A percentile compares a stretch with the other conserved stretches of the same genome.
Evolutionary conservation across 2,888 invertebrate species (phyloP).

Genomic region (Scaptomyza reducta): DNA sequence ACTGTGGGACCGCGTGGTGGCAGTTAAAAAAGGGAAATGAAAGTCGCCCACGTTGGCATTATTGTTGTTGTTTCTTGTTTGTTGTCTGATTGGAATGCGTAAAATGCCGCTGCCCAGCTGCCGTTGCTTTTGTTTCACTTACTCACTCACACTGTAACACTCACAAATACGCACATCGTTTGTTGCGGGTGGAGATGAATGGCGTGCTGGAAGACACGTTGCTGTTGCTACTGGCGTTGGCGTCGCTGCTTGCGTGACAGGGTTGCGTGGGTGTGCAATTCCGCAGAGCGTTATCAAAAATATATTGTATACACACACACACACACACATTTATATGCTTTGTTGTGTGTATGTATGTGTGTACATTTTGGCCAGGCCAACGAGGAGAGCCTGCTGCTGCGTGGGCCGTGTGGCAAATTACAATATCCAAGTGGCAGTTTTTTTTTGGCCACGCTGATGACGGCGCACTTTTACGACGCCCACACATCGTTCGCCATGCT

Average conservation of each 20-base stretch:
- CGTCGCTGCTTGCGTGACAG: conserved; percentile 43
- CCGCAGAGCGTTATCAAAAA: conserved; percentile 72
- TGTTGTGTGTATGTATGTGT: conserved; percentile 22
- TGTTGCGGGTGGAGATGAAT: conserved; percentile 63
- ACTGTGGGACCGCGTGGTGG: conserved; percentile 17
- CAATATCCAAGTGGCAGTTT: conserved; percentile 51
- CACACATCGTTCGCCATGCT: conserved; percentile 42
- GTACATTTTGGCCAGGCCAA: conserved; percentile 53
- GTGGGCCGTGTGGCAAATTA: conserved; percentile 66
- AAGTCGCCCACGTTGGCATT: conserved; percentile 65
- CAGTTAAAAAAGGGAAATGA: conserved; percentile 53
- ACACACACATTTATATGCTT: conserved; percentile 14
- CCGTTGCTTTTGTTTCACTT: conserved; percentile 17
- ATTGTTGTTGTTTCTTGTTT: not conserved
- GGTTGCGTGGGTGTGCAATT: conserved; percentile 69
- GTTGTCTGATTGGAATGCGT: conserved; percentile 76
- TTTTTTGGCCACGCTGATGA: conserved; percentile 46
- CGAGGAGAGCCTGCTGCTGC: conserved; percentile 36
- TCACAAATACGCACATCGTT: conserved; percentile 12
- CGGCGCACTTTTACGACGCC: conserved; percentile 57
- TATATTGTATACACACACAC: conserved; percentile 52
- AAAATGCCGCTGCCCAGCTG: conserved; percentile 55
- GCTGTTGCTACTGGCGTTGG: conserved; percentile 22
- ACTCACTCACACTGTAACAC: conserved; percentile 12
- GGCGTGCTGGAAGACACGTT: conserved; percentile 61